Conservation (phyloP, 2,113 vertebrate species). For the Lota lota region DNA sequence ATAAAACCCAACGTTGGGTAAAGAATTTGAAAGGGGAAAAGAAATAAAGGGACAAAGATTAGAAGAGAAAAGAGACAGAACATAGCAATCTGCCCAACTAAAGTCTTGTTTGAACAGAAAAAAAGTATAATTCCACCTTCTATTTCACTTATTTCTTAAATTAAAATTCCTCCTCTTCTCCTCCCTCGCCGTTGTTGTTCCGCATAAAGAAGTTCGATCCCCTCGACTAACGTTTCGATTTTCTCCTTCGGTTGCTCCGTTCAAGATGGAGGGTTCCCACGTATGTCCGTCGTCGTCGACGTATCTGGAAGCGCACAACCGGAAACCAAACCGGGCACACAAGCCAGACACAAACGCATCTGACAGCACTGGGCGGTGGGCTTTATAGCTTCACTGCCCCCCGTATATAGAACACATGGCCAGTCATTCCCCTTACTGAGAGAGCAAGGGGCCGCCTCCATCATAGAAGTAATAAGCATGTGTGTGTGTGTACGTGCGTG, state of each 20-base stretch:
- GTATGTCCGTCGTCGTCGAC: background rate
- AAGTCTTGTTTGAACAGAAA: slow-evolving; percentile 18
- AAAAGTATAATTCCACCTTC: slow-evolving; percentile 13
- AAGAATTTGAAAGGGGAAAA: slow-evolving; percentile 4
- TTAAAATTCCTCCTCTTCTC: slow-evolving; percentile 26
- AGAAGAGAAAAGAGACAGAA: slow-evolving; percentile 23
- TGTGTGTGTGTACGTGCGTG: slow-evolving; percentile 19
- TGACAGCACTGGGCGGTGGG: background rate
- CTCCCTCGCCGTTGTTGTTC: background rate
- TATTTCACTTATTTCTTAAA: slow-evolving; percentile 31
- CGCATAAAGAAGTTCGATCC: slow-evolving; percentile 13
- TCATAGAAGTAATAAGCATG: background rate
- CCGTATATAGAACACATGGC: slow-evolving; percentile 35
- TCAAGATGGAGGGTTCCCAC: background rate
- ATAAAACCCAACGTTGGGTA: slow-evolving; percentile 12
- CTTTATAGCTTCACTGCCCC: slow-evolving; percentile 17
- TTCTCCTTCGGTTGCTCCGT: background rate
- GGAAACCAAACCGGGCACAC: slow-evolving; percentile 16
- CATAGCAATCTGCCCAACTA: slow-evolving; percentile 20
- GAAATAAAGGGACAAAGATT: slow-evolving; percentile 6
- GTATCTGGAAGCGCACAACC: slow-evolving; percentile 10
- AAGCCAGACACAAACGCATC: slow-evolving; percentile 49
- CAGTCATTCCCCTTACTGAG: slow-evolving; percentile 49
- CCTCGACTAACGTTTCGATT: background rate
- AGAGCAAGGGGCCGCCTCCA: slow-evolving; percentile 47